Conservation (phyloP, 2,113 vertebrate genomes). For the Archilochus colubris region DNA sequence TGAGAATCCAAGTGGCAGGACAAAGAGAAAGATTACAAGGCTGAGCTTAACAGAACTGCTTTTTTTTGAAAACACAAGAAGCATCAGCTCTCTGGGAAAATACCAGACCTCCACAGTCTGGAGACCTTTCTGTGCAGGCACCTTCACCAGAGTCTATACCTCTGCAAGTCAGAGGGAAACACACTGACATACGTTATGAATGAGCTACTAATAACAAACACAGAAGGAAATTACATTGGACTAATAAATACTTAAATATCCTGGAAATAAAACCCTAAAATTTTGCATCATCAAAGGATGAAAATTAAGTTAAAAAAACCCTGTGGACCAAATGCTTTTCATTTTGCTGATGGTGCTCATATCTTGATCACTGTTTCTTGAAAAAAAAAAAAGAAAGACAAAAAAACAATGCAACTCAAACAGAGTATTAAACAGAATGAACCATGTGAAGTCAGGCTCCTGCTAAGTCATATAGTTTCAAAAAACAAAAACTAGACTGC, state of each 20-base stretch:
- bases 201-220: not conserved
- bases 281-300: not conserved
- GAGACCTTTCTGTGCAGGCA: not conserved
- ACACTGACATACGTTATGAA: not conserved
- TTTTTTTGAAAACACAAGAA: not conserved
- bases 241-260: not conserved
- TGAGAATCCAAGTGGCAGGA: slow-evolving; percentile 33
- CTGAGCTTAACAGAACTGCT: slow-evolving; percentile 10
- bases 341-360: not conserved
- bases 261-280: fast-evolving
- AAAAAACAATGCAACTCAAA: not conserved
- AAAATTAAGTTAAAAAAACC: not conserved
- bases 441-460: not conserved
- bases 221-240: not conserved
- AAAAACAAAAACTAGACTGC: not conserved
- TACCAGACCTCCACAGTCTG: not conserved
- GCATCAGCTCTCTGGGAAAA: slow-evolving; percentile 25
- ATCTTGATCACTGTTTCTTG: not conserved
- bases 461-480: not conserved
- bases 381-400: not conserved
- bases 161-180: not conserved
- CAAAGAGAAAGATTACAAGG: slow-evolving; percentile 49
- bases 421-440: not conserved
- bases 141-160: not conserved
- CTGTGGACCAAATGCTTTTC: not conserved